Conservation (phyloP, 2,113 vertebrate species). For the Aleadryas rufinucha region DNA sequence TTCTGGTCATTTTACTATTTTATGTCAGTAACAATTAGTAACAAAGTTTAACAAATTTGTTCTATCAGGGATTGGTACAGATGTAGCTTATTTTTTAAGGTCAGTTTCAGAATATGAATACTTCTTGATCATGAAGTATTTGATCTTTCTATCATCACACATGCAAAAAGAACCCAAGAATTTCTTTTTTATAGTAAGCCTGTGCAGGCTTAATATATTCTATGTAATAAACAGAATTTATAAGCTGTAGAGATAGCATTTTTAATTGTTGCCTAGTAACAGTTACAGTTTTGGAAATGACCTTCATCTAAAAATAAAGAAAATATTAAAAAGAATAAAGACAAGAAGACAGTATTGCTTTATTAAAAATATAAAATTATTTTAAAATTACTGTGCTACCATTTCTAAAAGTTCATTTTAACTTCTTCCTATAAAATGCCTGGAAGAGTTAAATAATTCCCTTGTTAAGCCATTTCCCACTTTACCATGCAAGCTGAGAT, state of each 20-base stretch:
- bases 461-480: background rate
- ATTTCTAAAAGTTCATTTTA: background rate
- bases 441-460: slow-evolving; percentile 12
- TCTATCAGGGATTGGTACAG: background rate
- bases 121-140: background rate
- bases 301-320: slow-evolving; percentile 40
- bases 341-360: background rate
- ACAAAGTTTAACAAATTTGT: background rate
- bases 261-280: slow-evolving; percentile 75
- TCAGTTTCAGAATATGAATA: background rate
- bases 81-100: background rate
- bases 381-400: background rate
- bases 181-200: background rate
- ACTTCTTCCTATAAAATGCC: background rate
- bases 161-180: background rate
- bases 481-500: slow-evolving; percentile 3
- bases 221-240: slow-evolving; percentile 38
- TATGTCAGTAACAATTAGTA: background rate
- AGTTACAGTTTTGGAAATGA: slow-evolving; percentile 18
- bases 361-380: slow-evolving; percentile 20
- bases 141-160: background rate
- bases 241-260: slow-evolving; percentile 36
- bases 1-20: background rate
- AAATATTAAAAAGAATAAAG: slow-evolving; percentile 1
- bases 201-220: background rate